Conservation (phyloP, 1,140 invertebrate species). For the Venturia canescens region DNA sequence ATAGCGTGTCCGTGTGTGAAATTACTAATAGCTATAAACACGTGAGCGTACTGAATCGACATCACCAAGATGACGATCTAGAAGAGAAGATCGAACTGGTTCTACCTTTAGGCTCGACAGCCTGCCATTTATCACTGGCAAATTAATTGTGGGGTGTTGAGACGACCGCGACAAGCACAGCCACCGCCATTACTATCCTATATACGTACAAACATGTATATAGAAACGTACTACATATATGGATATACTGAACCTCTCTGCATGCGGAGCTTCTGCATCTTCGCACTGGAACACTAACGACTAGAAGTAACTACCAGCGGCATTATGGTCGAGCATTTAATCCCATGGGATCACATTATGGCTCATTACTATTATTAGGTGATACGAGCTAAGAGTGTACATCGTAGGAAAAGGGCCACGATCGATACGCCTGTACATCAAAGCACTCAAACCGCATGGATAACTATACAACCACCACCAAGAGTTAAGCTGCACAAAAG, state of each 20-base stretch:
- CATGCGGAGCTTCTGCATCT: neutral
- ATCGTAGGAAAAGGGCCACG: neutral
- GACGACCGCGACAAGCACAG: conserved; percentile 15
- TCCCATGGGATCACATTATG: neutral
- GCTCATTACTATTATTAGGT: neutral
- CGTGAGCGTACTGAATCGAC: conserved; percentile 34
- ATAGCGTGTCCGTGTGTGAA: conserved; percentile 42
- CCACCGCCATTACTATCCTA: conserved; percentile 13
- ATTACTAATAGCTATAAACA: conserved; percentile 46
- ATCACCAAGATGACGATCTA: conserved; percentile 29
- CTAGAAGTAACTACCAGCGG: neutral
- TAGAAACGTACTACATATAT: neutral
- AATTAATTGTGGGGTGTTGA: conserved; percentile 44
- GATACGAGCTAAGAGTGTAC: neutral
- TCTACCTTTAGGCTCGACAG: conserved; percentile 21
- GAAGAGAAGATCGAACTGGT: conserved; percentile 20
- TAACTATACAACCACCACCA: neutral
- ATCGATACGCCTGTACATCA: neutral
- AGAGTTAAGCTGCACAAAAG: no score
- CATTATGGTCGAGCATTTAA: neutral
- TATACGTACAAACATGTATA: neutral
- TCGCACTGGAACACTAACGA: conserved; percentile 17
- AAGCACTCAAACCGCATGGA: neutral
- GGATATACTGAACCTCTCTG: no score
- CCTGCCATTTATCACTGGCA: conserved; percentile 41